Evolutionary conservation across 2,888 invertebrate species (phyloP), one percentile per base, ranked within the genome.

Genomic region (Melitaea athalia): DNA sequence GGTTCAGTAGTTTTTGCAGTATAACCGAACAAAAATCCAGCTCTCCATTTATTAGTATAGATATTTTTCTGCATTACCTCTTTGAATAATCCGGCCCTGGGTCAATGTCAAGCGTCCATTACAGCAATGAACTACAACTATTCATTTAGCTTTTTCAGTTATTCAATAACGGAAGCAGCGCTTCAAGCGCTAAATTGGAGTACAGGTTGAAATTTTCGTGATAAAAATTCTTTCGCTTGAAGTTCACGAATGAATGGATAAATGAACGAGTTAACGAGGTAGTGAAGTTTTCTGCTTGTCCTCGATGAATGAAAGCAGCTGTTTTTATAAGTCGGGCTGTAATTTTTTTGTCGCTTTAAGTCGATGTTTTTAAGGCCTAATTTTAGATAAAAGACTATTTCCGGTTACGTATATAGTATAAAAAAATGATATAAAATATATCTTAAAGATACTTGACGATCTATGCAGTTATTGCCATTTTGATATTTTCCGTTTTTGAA

Each of bases 191-290:
- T 65, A 68, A 63, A 65, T 68, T 68, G 63, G 53, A 71, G 45
- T 65, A 63, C 68, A 63, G 53, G 65, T 42, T 59, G 47, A 68
- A 65, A 62, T 63, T 70, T 43, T 60, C 59, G 50, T 53, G 63
- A 62, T 65, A 63, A 49, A 67, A 71, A 63, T 68, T 71, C 65
- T 68, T 60, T 65, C 63, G 31, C 61, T 53, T 59, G 33, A 17
- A 59, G 5, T 45, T 43, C 33, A 42, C 59, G 47, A 24, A 10
- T 64, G 70, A 71, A 65, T 63, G 63, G 60, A 45, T 68, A 63
- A 68, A 63, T 68, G 63, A 45, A 52, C 24, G 63, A 52, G 63
- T 49, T 71, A 71, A 71, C 68, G 70, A 71, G 63, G 59, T 42
- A 17, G 43, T 60, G 45, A 45, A 57, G 57, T 59, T 59, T 59